A percentile compares a stretch with the other conserved stretches of the same genome.
Evolutionary conservation across 1,140 invertebrate species (phyloP).

Genomic region (Drosophila orosa): DNA sequence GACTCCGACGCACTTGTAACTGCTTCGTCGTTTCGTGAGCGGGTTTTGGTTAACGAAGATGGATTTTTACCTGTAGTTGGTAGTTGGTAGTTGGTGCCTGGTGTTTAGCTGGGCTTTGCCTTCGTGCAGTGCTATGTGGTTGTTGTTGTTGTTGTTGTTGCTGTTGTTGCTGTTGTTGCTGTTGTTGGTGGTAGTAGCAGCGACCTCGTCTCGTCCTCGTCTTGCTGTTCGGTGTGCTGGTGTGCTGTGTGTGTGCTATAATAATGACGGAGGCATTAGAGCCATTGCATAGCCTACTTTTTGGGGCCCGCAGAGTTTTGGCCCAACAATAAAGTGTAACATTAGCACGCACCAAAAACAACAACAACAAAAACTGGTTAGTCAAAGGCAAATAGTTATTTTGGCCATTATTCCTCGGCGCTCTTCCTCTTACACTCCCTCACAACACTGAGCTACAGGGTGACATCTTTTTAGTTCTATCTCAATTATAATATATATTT

Average conservation of each 20-base stretch:
- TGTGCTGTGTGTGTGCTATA: conserved; percentile 51
- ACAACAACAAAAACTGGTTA: conserved; percentile 54
- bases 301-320: conserved; percentile 49
- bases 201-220: conserved; percentile 66
- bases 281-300: conserved; percentile 78
- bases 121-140: conserved; percentile 58
- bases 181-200: conserved; percentile 43
- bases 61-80: conserved; percentile 57
- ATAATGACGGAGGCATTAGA: conserved; percentile 80
- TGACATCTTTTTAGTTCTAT: too few species aligned
- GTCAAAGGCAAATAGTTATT: conserved; percentile 66
- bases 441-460: conserved; percentile 5
- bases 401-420: conserved; percentile 60
- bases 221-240: conserved; percentile 2
- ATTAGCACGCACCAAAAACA: conserved; percentile 75
- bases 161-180: conserved; percentile 43
- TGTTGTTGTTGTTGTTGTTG: conserved; percentile 53
- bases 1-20: conserved; percentile 65
- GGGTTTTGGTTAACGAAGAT: conserved; percentile 75
- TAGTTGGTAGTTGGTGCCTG: conserved; percentile 17
- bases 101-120: conserved; percentile 52
- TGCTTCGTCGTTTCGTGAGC: conserved; percentile 58
- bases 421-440: conserved; percentile 6
- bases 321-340: conserved; percentile 69
- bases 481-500: not conserved